Evolutionary conservation across 2,888 invertebrate species (phyloP), one percentile per base, ranked within the genome.

Genomic region (Metellina segmentata): DNA sequence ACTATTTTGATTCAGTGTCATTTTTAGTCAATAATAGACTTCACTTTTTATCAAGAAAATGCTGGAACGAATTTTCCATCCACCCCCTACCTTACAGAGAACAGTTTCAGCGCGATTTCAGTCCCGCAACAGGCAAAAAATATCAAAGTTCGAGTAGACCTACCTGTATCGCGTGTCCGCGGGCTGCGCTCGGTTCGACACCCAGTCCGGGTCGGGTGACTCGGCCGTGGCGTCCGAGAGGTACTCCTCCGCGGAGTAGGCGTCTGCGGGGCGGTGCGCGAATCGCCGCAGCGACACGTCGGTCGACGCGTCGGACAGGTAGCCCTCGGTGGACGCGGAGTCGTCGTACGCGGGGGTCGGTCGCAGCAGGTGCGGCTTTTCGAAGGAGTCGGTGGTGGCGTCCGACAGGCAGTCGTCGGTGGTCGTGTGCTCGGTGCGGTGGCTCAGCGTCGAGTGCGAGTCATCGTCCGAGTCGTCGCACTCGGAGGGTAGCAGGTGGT

Each of bases 361-460:
- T 16, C 71, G 79, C 34, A 75, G 75, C 8, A 81, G 0, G 70
- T 6, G 16, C 77, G 87, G 82, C 34, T 87, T 87, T 9, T 93
- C 93, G n/a, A 91, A 85, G 19, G 93, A 93, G 77, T 93, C 93
- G 0, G 88, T 87, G 2, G 91, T 93, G 1, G 91, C 87, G 69
- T 93, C 91, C 0, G 93, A 92, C 8, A 92, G 16, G 78, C 81
- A 74, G 89, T 93, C 83, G 87, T 93, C 85, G n/a, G 92, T 78
- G 83, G 92, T 77, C 86, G 89, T 70, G 51, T 93, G 90, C 90
- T 94, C 94, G 34, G 94, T 94, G 90, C 94, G 94, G 83, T 94
- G 92, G 75, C 93, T 93, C 19, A 92, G 19, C 16, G 82, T 92
- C 0, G 93, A 93, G 74, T 90, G 86, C 5, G 93, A 90, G 70